Percentiles rank a stretch among this genome's conserved stretches.
These are phyloP conservation scores for Axis porcinus DNA, from an alignment of 2,113 vertebrate species.

Conservation along the genomic window DNA sequence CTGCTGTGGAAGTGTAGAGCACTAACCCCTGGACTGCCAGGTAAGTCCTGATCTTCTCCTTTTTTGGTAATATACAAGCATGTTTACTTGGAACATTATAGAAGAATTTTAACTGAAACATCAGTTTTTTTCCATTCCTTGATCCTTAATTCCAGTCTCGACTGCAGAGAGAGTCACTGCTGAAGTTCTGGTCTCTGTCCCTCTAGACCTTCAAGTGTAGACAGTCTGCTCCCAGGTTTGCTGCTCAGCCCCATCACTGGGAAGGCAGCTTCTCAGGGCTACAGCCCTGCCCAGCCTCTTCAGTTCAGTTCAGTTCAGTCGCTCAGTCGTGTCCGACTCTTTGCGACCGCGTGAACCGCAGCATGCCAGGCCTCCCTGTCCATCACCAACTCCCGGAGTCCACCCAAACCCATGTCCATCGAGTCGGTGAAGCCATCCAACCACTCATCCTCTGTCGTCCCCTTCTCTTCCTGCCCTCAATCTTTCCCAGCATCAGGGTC, in stretches of 20 bases:
- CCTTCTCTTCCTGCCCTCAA: neutral
- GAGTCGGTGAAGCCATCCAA: neutral
- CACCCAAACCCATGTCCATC: neutral
- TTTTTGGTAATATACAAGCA: neutral
- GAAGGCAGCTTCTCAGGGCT: neutral
- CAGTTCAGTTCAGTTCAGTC: neutral
- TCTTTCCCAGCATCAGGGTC: neutral
- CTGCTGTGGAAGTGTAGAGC: neutral
- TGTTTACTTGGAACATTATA: neutral
- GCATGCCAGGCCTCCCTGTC: neutral
- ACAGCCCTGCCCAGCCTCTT: neutral
- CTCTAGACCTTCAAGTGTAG: neutral
- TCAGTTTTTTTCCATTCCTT: neutral
- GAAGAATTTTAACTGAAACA: neutral
- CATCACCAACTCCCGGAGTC: neutral
- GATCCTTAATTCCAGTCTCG: neutral
- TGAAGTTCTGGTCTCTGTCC: neutral
- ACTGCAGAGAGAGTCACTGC: neutral
- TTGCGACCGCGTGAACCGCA: neutral
- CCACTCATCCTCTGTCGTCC: neutral
- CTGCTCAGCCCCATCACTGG: neutral
- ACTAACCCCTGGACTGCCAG: neutral
- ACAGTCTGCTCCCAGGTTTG: neutral
- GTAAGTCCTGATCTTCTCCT: neutral
- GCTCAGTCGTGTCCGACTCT: neutral